A percentile compares a stretch with the other conserved stretches of the same genome.
Conservation (phyloP, 1,140 invertebrate species). For the Probaryconus sp. region DNA sequence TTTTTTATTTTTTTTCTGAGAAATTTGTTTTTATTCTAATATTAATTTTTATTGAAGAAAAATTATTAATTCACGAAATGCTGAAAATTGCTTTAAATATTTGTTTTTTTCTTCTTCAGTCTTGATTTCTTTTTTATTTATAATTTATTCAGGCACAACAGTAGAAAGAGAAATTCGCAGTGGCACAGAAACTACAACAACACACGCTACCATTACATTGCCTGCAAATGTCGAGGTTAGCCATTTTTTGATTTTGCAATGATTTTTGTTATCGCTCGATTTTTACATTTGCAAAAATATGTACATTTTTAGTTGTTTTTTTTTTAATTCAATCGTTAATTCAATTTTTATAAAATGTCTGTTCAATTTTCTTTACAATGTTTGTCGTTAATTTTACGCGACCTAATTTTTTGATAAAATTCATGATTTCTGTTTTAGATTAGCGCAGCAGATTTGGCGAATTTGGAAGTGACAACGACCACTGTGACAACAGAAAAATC, state of each 20-base stretch:
- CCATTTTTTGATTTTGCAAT: constrained; percentile 30
- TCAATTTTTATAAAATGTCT: no score
- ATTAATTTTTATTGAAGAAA: no score
- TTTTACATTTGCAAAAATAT: no score
- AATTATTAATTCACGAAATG: no score
- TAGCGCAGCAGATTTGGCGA: constrained; percentile 75
- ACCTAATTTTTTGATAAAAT: constrained; percentile 6
- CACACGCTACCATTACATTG: constrained; percentile 76
- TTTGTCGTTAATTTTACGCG: no score
- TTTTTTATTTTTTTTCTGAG: no score
- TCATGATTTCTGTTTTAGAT: constrained; percentile 67
- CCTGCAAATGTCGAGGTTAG: constrained; percentile 77
- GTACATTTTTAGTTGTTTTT: no score
- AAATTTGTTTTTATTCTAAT: no score
- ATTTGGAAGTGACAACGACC: constrained; percentile 75
- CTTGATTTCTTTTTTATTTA: constrained; percentile 57
- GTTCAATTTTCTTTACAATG: no score
- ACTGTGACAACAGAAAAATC: constrained; percentile 77
- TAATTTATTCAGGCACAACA: constrained; percentile 72
- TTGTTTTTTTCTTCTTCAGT: constrained; percentile 44
- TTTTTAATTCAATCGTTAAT: no score
- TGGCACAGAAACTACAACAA: constrained; percentile 76
- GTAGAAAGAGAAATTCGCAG: constrained; percentile 76
- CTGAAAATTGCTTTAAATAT: constrained; percentile 22
- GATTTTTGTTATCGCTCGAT: no score